Percentiles rank a stretch among this genome's conserved stretches.
phyloP scores from a whole-genome alignment of 2,797 vertebrate genomes.

The Microchirus variegatus region DNA sequence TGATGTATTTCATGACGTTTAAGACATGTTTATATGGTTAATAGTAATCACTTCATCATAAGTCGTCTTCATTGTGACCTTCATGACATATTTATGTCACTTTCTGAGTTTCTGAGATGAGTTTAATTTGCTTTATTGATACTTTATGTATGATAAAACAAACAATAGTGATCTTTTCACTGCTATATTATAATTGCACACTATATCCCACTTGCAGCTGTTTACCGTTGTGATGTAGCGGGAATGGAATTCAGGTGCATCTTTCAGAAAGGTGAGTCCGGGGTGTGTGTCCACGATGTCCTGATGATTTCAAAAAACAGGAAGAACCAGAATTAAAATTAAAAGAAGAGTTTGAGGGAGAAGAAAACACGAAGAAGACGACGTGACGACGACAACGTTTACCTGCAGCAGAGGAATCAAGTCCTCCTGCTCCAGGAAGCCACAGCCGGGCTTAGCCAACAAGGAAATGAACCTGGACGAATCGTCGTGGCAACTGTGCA shows the following conservation, averaged over 20 bases:
- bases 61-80: too few relatives aligned
- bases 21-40: too few relatives aligned
- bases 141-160: too few relatives aligned
- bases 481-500: conserved; percentile 92
- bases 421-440: conserved; percentile 93
- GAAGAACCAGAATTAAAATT: background rate
- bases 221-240: conserved; percentile 97
- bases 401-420: conserved; percentile 97
- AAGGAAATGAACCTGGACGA: conserved; percentile 92
- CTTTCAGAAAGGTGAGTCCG: conserved; percentile 97
- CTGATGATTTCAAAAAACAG: conserved; percentile 76
- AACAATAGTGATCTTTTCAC: background rate
- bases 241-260: conserved; percentile 98
- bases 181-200: too few relatives aligned
- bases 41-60: too few relatives aligned
- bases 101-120: too few relatives aligned
- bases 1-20: too few relatives aligned
- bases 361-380: background rate
- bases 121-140: too few relatives aligned
- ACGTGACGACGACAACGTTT: too few relatives aligned
- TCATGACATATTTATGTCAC: too few relatives aligned
- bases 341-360: background rate
- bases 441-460: conserved; percentile 90
- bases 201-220: too few relatives aligned
- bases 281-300: conserved; percentile 98